These are phyloP conservation scores for Chelon auratus DNA, from an alignment of 2,797 vertebrate species.

Conservation along the genomic window DNA sequence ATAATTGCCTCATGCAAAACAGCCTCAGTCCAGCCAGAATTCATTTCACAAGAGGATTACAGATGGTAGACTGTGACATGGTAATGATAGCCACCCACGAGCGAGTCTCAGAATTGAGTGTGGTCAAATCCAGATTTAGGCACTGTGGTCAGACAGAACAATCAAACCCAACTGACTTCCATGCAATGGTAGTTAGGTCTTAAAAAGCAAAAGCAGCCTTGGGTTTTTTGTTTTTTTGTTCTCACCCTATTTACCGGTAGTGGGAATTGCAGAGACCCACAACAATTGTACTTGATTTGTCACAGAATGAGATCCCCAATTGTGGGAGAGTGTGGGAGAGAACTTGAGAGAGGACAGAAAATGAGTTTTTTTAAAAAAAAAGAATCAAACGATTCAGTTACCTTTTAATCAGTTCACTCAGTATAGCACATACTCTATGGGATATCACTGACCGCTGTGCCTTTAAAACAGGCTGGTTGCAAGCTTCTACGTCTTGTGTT, in stretches of 20 bases:
- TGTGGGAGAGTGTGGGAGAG: slow-evolving; percentile 38
- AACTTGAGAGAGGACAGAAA: slow-evolving; percentile 39
- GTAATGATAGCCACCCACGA: slow-evolving; percentile 73
- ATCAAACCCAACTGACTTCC: slow-evolving; percentile 50
- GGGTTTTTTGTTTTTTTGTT: slow-evolving; percentile 58
- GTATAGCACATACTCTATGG: not conserved
- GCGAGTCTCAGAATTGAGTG: slow-evolving; percentile 56
- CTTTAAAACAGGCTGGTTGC: too few relatives aligned
- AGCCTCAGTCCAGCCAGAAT: slow-evolving; percentile 46
- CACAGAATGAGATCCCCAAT: slow-evolving; percentile 43
- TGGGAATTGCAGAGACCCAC: slow-evolving; percentile 49
- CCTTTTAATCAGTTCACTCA: not conserved
- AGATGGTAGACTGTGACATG: slow-evolving; percentile 59
- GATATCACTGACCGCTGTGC: not conserved
- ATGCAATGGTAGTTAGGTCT: slow-evolving; percentile 39
- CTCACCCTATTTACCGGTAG: slow-evolving; percentile 48
- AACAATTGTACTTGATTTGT: slow-evolving; percentile 57
- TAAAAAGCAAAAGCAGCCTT: slow-evolving; percentile 50
- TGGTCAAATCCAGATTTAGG: slow-evolving; percentile 57
- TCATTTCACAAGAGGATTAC: slow-evolving; percentile 62
- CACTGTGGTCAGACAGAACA: slow-evolving; percentile 58
- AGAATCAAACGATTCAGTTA: slow-evolving; percentile 21
- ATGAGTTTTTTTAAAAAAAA: slow-evolving; percentile 28
- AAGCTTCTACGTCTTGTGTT: too few relatives aligned
- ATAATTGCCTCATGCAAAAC: slow-evolving; percentile 64